Conservation (phyloP, 2,113 vertebrate species). For the Lipotes vexillifer region DNA sequence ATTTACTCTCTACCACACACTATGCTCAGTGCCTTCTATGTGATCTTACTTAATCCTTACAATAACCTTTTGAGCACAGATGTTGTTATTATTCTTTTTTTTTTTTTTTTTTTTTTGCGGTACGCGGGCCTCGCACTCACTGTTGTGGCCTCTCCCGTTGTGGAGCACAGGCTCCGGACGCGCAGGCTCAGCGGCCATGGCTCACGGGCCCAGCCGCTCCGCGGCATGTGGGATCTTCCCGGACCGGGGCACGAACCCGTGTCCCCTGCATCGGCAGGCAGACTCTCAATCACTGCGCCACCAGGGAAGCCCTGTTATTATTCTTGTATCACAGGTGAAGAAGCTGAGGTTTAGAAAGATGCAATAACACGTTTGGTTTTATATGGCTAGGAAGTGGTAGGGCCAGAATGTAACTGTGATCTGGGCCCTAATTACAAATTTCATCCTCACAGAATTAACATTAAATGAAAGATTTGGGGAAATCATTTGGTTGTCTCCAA, state of each 20-base stretch:
- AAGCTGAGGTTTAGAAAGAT: constrained; percentile 8
- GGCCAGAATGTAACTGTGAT: not conserved
- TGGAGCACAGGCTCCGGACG: no score
- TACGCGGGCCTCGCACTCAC: no score
- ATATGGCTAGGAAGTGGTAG: not conserved
- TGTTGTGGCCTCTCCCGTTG: no score
- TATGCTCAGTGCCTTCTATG: not conserved
- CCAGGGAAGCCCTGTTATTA: no score
- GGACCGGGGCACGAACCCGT: no score
- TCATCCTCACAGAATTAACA: not conserved
- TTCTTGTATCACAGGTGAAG: not conserved
- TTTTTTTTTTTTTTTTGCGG: no score
- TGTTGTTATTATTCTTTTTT: not conserved
- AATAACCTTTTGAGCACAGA: not conserved
- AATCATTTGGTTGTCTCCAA: not conserved
- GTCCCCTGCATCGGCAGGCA: no score
- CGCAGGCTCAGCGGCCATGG: no score
- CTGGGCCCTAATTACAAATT: not conserved
- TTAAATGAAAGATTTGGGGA: not conserved
- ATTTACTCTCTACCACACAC: not conserved
- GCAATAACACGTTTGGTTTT: not conserved
- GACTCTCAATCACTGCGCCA: no score
- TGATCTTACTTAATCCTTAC: not conserved
- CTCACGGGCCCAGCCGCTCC: no score
- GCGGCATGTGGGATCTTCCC: no score